Evolutionary conservation across 2,797 vertebrate species (phyloP), one percentile per base, ranked within the genome.

Genomic region (Ctenochaetus hawaiiensis): DNA sequence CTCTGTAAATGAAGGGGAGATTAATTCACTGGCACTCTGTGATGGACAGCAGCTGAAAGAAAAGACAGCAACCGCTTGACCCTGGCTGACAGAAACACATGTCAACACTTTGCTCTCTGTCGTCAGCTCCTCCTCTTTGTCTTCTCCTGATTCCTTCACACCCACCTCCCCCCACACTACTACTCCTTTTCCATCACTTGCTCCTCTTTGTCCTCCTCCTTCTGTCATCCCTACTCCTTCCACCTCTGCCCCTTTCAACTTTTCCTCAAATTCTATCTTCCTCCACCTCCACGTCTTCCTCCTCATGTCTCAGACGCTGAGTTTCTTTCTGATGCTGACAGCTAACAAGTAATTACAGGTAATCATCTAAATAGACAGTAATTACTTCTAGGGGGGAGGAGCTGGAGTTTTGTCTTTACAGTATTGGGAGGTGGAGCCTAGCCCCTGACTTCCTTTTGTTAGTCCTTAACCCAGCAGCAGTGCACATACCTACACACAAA

Each of bases 311-410:
- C 74, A 63, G 45, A 68, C 73, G 44, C 72, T 26, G 86, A 84
- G 78, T 84, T 87, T 91, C 91, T 92, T 93, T 92, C 93, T 94
- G 93, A 94, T 87, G 91, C 94, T 94, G 94, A 96, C 95, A 95
- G 94, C 94, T 95, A 95, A 94, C 95, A 92, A 90, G 89, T 94
- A 96, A 96, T 95, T 96, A 96, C 93, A 93, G 94, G 92, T 95
- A 95, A 94, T 95, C 95, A 96, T 94, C 92, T 93, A 93, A 94
- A 94, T 95, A 93, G 95, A 93, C 93, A 94, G 95, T 96, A 96
- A 96, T 96, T 96, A 96, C 92, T 83, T 87, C 76, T 78, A 91
- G 92, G 82, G 82, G 60, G 84, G 81, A 61, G 83, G 79, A 71
- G 67, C 62, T 61, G 58, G 11, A 62, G 74, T n/a, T 81, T 84